Base-by-base conservation (phyloP, 2,797 vertebrate species). In the Graptemys geographica region DNA sequence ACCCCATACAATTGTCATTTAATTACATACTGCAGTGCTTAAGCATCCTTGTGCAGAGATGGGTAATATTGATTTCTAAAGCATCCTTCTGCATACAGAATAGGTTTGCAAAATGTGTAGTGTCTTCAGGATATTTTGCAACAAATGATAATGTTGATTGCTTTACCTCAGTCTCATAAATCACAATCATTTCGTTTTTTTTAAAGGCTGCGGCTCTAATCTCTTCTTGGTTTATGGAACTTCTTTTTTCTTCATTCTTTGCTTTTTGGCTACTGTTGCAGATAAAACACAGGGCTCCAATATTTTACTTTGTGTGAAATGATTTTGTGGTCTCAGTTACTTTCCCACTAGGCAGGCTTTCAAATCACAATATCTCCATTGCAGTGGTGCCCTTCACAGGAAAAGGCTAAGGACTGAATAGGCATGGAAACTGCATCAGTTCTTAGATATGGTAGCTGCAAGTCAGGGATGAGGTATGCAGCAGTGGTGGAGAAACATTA, bases 311-410 rank as follows among this genome's bases (percentile, higher is more conserved):
- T 65, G 51, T 41, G 27, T 27, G 72, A 65, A 79, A 57, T 9
- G 13, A 31, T 62, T 47, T 74, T 8, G 44, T 78, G 56, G 8
- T 49, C 62, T 79, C n/a, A 21, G 27, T 25, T 85, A 16, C n/a
- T 56, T 80, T 80, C 59, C 49, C 41, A 10, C 52, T 52, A 3
- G 8, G 84, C 2, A 8, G 8, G 27, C 2, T 21, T 81, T 52
- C 5, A 27, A 59, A 15, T 85, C 25, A 2, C 28, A 55, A 47
- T 4, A 5, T 49, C 27, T 83, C 59, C 55, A 8, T 1, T 11
- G 1, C 0, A 49, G 51, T 6, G 1, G 11, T 8, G 44, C 79
- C 44, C 65, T 12, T 44, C 41, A 19, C 41, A 13, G 5, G 1
- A 2, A 6, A 79, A 31, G 47, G 72, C 79, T 25, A 21, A 84